A percentile compares a stretch with the other conserved stretches of the same genome.
These are phyloP conservation scores for Lithobates sylvaticus DNA, from an alignment of 2,797 vertebrate genomes.

Conservation along the genomic window DNA sequence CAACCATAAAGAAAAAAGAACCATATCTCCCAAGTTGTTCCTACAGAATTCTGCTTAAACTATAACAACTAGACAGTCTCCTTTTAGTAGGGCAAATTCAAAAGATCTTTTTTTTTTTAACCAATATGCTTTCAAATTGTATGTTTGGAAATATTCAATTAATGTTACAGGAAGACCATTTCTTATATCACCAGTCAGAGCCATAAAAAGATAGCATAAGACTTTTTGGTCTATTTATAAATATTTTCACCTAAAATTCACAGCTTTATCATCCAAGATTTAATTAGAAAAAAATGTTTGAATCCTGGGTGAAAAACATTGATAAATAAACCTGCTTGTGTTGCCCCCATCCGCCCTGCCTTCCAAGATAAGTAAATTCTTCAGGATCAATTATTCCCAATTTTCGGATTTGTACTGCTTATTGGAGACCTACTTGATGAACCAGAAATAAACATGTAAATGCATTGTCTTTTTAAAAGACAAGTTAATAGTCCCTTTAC, in stretches of 20 bases:
- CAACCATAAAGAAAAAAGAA: background rate
- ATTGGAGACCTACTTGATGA: background rate
- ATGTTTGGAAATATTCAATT: background rate
- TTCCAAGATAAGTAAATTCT: too few relatives aligned
- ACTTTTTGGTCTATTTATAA: too few relatives aligned
- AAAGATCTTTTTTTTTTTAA: background rate
- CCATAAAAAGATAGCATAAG: too few relatives aligned
- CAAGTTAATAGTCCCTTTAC: background rate
- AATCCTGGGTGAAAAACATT: too few relatives aligned
- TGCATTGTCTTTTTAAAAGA: background rate
- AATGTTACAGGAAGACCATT: background rate
- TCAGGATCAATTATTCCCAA: background rate
- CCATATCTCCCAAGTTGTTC: background rate
- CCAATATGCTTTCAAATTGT: background rate
- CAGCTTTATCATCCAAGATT: too few relatives aligned
- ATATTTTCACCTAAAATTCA: too few relatives aligned
- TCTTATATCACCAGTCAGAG: too few relatives aligned
- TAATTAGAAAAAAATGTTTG: too few relatives aligned
- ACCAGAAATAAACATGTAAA: background rate
- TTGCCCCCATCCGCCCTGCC: too few relatives aligned
- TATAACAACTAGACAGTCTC: background rate
- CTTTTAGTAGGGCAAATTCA: background rate
- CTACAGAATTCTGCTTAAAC: constrained; percentile 3
- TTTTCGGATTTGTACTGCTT: background rate
- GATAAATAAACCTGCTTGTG: too few relatives aligned